Evolutionary conservation across 2,797 vertebrate species (phyloP), one percentile per base, ranked within the genome.

Genomic region (Poliocrania exsul): DNA sequence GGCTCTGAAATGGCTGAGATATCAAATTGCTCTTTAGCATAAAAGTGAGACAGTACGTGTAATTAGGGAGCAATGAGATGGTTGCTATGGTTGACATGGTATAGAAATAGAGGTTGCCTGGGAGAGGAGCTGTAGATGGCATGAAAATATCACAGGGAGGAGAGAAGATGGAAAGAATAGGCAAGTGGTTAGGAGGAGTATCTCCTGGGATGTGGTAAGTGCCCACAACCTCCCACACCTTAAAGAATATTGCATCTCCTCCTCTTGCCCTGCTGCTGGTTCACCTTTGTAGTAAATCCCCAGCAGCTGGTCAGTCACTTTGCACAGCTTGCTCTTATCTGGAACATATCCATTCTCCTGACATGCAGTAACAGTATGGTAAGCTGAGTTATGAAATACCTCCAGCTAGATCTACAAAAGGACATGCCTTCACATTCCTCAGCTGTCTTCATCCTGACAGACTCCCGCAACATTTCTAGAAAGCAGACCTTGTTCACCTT

Each of bases 81-180:
- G 95, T 96, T 96, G 91, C 95, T 95, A 95, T 92, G 95, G 86
- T 57, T 88, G 86, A 26, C 46, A 67, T 33, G 49, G 54, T 86
- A 81, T 96, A 90, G 93, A 95, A 94, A 93, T 93, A 95, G 93
- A 96, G 88, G 73, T 90, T 95, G 96, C 73, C 85, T 90, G 72
- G 91, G 91, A 95, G 87, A 95, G 58, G 69, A 94, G 73, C 72
- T 83, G 72, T 90, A 74, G 79, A 71, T 78, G 61, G 38, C 62
- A 46, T 83, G 58, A 81, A 83, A 79, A 66, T 83, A 88, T 58
- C 73, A 54, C 38, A 56, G 58, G 57, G 61, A 71, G 70, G 82
- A 91, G 82, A 44, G 42, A 81, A 69, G 38, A 69, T 28, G 74
- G 66, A 58, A 75, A 69, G 33, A 58, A 65, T 6, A 42, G 42